phyloP scores from a whole-genome alignment of 2,888 invertebrate genomes.

The Erynnis tages region DNA sequence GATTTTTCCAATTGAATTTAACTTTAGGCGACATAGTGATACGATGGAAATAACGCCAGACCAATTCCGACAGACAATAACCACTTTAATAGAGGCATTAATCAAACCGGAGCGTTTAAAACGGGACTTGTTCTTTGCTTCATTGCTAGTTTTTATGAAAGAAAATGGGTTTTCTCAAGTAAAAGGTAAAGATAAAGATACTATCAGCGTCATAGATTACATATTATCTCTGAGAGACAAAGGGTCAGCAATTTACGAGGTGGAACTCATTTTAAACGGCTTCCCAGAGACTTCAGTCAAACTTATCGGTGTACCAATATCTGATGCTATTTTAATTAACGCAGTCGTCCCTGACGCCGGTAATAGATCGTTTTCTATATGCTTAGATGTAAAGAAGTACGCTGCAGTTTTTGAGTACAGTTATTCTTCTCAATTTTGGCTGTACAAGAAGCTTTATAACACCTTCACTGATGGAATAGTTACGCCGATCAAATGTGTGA shows the following conservation, averaged over 20 bases:
- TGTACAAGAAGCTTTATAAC: conserved; percentile 34
- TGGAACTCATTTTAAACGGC: conserved; percentile 38
- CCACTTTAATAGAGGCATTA: conserved; percentile 47
- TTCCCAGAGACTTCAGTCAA: conserved; percentile 40
- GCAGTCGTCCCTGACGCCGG: conserved; percentile 38
- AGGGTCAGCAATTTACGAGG: conserved; percentile 36
- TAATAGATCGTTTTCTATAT: conserved; percentile 42
- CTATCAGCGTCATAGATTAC: conserved; percentile 36
- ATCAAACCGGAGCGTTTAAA: conserved; percentile 52
- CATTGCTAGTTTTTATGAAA: conserved; percentile 48
- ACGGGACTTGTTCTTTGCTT: conserved; percentile 49
- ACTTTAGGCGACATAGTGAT: conserved; percentile 34
- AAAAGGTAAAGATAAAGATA: conserved; percentile 10
- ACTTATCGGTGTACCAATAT: conserved; percentile 39
- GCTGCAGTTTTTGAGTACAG: conserved; percentile 37
- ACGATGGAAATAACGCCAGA: conserved; percentile 41
- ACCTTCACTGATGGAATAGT: conserved; percentile 43
- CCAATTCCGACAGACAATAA: conserved; percentile 44
- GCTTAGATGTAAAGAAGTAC: conserved; percentile 38
- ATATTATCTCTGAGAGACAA: conserved; percentile 34
- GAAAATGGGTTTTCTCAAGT: conserved; percentile 45
- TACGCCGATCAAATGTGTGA: conserved; percentile 41
- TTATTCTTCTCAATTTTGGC: no score
- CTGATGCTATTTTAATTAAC: conserved; percentile 44
- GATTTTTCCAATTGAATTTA: conserved; percentile 40